Evolutionary conservation across 2,888 invertebrate species (phyloP).

Genomic region (Nomada ferruginata): DNA sequence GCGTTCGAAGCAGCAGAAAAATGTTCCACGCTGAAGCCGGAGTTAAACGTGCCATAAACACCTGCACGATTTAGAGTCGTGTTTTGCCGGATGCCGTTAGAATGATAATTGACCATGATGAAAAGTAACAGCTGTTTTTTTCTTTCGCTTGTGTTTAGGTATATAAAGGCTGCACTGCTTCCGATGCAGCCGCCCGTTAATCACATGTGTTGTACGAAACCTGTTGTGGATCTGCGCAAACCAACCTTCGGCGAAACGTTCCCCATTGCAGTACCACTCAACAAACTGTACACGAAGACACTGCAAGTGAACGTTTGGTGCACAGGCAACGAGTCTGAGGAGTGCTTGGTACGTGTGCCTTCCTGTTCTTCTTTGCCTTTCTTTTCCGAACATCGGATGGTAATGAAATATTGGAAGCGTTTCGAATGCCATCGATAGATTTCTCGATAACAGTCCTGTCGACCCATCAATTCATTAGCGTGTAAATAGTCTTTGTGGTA

Average conservation of each 20-base stretch:
- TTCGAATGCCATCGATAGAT: no score
- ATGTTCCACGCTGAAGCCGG: no score
- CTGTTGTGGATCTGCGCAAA: constrained; percentile 89
- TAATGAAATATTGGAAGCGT: constrained; percentile 15
- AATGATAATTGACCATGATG: background rate
- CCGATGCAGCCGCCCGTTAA: constrained; percentile 86
- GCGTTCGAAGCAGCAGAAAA: no score
- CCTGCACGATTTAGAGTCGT: background rate
- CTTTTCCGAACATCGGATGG: background rate
- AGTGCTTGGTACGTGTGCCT: constrained; percentile 92
- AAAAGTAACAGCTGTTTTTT: constrained; percentile 22
- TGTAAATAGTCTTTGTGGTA: no score
- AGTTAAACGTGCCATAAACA: background rate
- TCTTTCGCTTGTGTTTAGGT: constrained; percentile 84
- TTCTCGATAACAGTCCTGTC: background rate
- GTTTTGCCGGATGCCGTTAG: no score
- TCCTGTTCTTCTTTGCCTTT: constrained; percentile 1
- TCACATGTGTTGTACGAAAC: constrained; percentile 89
- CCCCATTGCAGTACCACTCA: constrained; percentile 90
- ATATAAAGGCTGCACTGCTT: constrained; percentile 91
- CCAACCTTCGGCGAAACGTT: constrained; percentile 92
- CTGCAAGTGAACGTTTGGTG: constrained; percentile 95
- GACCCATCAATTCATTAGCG: background rate
- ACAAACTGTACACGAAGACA: constrained; percentile 93
- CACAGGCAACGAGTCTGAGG: constrained; percentile 89